phyloP scores from a whole-genome alignment of 2,113 vertebrate species.

The Trematomus loennbergii region DNA sequence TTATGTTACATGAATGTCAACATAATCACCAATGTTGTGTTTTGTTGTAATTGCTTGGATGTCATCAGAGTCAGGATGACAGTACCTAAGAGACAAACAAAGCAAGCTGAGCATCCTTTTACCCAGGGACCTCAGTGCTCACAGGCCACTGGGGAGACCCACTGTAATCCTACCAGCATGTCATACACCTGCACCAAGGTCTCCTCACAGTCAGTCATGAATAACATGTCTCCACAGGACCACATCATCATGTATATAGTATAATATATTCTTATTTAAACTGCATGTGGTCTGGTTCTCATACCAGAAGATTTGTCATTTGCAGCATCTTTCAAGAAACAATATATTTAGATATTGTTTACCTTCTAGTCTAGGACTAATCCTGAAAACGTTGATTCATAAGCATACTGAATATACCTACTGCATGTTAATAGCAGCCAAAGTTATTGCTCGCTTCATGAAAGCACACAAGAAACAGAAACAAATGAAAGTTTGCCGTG shows the following conservation, averaged over 20 bases:
- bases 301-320: neutral
- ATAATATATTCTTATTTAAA: neutral
- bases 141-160: neutral
- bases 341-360: neutral
- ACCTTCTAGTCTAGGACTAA: neutral
- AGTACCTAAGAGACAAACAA: neutral
- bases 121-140: neutral
- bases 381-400: neutral
- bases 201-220: neutral
- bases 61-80: neutral
- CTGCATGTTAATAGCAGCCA: neutral
- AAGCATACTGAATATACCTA: neutral
- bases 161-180: slow-evolving; percentile 6
- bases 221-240: neutral
- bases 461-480: neutral
- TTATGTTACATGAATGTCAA: neutral
- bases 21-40: neutral
- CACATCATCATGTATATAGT: neutral
- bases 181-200: neutral
- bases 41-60: neutral
- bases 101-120: neutral
- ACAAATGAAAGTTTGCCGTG: neutral
- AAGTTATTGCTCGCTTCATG: neutral
- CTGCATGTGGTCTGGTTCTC: neutral
- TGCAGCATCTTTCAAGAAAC: neutral